Conservation (phyloP, 2,113 vertebrate species). For the Ailurus styani region DNA sequence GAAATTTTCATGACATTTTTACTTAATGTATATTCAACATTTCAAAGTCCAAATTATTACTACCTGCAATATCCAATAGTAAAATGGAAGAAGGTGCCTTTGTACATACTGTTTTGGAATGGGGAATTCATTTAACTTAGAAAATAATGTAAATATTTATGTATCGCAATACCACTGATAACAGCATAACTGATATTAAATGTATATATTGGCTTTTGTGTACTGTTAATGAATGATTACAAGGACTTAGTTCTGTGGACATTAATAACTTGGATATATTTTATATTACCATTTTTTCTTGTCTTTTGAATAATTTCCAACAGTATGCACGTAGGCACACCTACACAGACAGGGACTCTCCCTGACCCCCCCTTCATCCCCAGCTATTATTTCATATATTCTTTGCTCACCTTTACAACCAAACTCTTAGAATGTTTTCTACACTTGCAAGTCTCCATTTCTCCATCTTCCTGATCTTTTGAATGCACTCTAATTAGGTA, state of each 20-base stretch:
- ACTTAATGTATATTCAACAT: neutral
- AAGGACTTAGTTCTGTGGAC: neutral
- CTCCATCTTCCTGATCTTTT: neutral
- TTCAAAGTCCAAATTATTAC: neutral
- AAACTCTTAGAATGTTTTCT: neutral
- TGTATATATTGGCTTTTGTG: neutral
- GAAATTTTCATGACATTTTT: neutral
- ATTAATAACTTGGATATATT: neutral
- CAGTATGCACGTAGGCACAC: neutral
- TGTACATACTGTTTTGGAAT: neutral
- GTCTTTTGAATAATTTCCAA: neutral
- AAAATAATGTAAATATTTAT: neutral
- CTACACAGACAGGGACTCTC: neutral
- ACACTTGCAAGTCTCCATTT: neutral
- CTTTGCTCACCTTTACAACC: neutral
- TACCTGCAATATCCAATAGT: neutral
- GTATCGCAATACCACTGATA: neutral
- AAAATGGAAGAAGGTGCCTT: neutral
- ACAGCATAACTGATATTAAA: neutral
- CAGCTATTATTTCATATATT: neutral
- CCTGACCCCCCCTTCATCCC: neutral
- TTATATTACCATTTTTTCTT: neutral
- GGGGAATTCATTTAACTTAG: neutral
- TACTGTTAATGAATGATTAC: neutral
- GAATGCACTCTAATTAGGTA: neutral